Evolutionary conservation across 2,888 invertebrate species (phyloP).

Genomic region (Apocheima hispidaria): DNA sequence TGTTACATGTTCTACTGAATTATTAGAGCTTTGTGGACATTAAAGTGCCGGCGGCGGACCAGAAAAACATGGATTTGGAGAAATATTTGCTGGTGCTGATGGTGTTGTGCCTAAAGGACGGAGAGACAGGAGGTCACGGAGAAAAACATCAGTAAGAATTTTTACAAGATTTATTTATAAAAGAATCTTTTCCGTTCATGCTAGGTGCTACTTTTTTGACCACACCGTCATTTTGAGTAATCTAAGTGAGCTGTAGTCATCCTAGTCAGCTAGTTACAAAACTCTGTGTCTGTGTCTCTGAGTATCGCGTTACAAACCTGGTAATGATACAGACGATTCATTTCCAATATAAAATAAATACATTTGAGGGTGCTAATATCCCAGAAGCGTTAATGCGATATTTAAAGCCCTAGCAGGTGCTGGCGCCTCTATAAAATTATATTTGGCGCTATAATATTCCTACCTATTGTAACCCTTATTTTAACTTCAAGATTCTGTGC

Average conservation of each 20-base stretch:
- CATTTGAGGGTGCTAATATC: not conserved
- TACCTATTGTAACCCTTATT: not conserved
- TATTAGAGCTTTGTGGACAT: conserved; percentile 55
- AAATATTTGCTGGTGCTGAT: conserved; percentile 68
- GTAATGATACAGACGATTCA: not conserved
- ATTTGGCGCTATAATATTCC: not conserved
- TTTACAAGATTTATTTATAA: not conserved
- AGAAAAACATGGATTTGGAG: conserved; percentile 63
- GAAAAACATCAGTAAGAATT: conserved; percentile 76
- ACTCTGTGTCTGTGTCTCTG: not conserved
- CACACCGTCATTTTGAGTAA: too few relatives aligned
- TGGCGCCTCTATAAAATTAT: conserved; percentile 4
- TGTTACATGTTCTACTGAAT: conserved; percentile 57
- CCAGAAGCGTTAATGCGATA: not conserved
- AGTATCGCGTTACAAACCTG: not conserved
- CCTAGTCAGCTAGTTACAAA: not conserved
- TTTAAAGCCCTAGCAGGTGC: not conserved
- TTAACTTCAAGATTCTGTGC: not conserved
- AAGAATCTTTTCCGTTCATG: not conserved
- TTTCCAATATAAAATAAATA: not conserved
- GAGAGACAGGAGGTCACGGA: conserved; percentile 76
- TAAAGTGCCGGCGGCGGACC: conserved; percentile 43
- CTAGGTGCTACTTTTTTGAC: not conserved
- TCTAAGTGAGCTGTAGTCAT: not conserved
- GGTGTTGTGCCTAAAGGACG: conserved; percentile 64